Evolutionary conservation across 2,797 vertebrate species (phyloP).

Genomic region (Tachyglossus aculeatus): DNA sequence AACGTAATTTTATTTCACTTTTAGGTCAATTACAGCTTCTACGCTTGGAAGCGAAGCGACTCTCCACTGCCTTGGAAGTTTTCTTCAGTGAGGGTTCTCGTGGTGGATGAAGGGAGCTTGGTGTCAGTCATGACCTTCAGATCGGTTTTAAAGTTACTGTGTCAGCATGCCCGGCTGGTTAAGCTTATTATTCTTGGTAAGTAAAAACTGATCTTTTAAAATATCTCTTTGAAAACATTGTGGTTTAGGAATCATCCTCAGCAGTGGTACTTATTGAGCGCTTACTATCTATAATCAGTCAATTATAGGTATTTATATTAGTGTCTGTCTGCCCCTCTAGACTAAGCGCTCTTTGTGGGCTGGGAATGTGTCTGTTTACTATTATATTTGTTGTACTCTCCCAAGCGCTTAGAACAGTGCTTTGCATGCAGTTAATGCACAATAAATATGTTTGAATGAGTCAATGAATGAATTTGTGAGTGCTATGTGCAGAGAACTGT

Average conservation of each 20-base stretch:
- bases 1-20: constrained; percentile 36
- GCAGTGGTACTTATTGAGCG: too few species aligned
- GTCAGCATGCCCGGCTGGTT: constrained; percentile 71
- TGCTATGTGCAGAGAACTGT: too few species aligned
- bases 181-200: constrained; percentile 85
- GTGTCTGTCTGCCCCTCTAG: too few species aligned
- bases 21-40: constrained; percentile 82
- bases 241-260: not conserved
- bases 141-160: constrained; percentile 76
- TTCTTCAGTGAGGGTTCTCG: constrained; percentile 75
- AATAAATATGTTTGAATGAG: too few species aligned
- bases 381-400: too few species aligned
- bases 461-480: too few species aligned
- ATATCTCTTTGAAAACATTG: not conserved
- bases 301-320: too few species aligned
- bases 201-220: constrained; percentile 38
- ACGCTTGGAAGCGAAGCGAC: constrained; percentile 32
- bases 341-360: too few species aligned
- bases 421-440: too few species aligned
- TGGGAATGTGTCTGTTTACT: too few species aligned
- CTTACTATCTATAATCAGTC: too few species aligned
- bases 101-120: constrained; percentile 88
- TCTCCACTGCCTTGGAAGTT: constrained; percentile 74
- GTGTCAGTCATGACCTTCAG: constrained; percentile 78
- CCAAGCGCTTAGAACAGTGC: too few species aligned